phyloP scores from a whole-genome alignment of 2,113 vertebrate species.

The Merops nubicus region DNA sequence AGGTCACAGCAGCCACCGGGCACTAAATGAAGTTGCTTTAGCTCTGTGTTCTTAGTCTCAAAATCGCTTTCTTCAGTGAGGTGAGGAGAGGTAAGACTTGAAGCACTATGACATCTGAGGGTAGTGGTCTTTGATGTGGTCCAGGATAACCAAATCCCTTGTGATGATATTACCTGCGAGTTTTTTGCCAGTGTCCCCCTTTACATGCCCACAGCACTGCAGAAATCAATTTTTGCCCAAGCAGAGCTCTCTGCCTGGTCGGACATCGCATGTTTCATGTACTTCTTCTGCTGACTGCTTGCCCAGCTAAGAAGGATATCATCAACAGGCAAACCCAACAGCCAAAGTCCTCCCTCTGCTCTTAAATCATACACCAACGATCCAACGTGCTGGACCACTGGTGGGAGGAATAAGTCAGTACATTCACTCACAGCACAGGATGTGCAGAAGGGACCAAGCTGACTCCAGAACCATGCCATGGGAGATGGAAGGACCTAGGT shows the following conservation, averaged over 20 bases:
- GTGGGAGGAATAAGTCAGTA: too few relatives aligned
- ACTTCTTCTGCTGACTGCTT: too few relatives aligned
- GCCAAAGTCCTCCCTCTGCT: too few relatives aligned
- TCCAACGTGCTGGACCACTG: too few relatives aligned
- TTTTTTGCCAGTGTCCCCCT: neutral
- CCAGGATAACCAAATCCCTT: neutral
- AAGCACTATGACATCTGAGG: neutral
- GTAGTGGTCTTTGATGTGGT: neutral
- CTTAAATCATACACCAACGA: too few relatives aligned
- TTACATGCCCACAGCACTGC: neutral
- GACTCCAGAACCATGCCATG: too few relatives aligned
- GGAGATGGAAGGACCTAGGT: too few relatives aligned
- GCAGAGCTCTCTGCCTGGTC: neutral
- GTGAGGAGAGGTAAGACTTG: neutral
- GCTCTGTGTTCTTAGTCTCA: neutral
- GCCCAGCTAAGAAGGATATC: too few relatives aligned
- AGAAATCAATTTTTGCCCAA: neutral
- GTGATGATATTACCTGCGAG: neutral
- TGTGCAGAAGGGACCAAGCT: too few relatives aligned
- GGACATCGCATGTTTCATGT: rapidly evolving
- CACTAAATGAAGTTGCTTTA: neutral
- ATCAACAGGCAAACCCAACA: too few relatives aligned
- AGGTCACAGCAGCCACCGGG: neutral
- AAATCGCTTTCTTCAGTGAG: neutral
- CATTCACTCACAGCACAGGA: too few relatives aligned